phyloP scores from a whole-genome alignment of 92 coral and sea anemone genomes.

The Phenganax stokvisi region DNA sequence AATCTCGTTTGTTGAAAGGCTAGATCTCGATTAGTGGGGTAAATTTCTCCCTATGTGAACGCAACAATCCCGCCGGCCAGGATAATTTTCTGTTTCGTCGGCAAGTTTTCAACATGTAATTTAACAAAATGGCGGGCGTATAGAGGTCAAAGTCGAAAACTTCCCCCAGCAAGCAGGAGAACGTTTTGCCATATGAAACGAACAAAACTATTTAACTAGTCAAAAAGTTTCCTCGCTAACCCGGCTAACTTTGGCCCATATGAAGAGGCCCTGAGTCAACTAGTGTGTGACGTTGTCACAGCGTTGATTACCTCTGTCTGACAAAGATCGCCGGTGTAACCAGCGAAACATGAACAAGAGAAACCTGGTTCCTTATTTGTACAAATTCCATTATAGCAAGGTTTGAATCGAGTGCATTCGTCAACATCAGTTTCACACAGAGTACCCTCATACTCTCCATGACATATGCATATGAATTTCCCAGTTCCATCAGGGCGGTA shows the following conservation, averaged over 20 bases:
- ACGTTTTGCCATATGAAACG: background rate
- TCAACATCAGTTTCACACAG: constrained; percentile 48
- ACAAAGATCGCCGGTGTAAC: constrained; percentile 23
- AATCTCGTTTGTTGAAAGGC: too few relatives aligned
- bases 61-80: too few relatives aligned
- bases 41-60: too few relatives aligned
- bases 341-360: constrained; percentile 23
- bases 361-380: background rate
- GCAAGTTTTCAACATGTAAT: too few relatives aligned
- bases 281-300: background rate
- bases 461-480: constrained; percentile 45
- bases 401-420: constrained; percentile 36
- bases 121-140: too few relatives aligned
- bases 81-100: too few relatives aligned
- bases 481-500: constrained; percentile 45
- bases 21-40: too few relatives aligned
- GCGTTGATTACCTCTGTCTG: constrained; percentile 2
- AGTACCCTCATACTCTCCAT: constrained; percentile 45
- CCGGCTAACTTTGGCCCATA: too few relatives aligned
- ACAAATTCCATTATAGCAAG: constrained; percentile 27
- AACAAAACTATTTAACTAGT: too few relatives aligned
- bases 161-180: background rate
- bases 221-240: too few relatives aligned
- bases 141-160: too few relatives aligned
- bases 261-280: too few relatives aligned